Base-by-base conservation (phyloP, 2,797 vertebrate genomes). In the Echeneis naucrates region DNA sequence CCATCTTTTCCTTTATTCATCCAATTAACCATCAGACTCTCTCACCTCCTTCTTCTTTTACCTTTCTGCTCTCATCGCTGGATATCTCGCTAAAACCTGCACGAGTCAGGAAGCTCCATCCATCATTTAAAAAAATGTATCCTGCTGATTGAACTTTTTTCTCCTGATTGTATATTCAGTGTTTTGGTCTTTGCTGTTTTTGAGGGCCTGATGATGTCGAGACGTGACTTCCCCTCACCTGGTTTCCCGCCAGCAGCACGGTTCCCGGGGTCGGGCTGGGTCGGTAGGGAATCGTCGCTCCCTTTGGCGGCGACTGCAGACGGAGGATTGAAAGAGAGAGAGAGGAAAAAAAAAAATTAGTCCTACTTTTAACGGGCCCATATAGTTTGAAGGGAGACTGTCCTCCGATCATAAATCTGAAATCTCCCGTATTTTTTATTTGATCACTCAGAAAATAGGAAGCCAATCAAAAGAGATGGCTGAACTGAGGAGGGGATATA, bases 261-360 rank as follows among this genome's bases (percentile, higher is more conserved):
- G 96, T 91, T 58, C 96, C 96, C 33, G 96, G 94, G 56, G 93
- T 92, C 24, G 96, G 95, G 73, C 94, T 95, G n/a, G 97, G 97
- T 64, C 97, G 93, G 87, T 98, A 98, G 0, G 97, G 97, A 80
- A 98, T 97, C 4, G 97, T 98, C 37, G 97, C 97, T 78, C 97
- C 97, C 89, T 98, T 98, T 0, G 97, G 97, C 65, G 97, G 97
- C n/a, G 96, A 98, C 97, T 98, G 69, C 35, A 63, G 47, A 40
- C 35, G 11, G 16, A 44, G 40, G 16, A 44, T n/a, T 8, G 4
- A 57, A 63, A 45, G 33, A 16, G 12, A 38, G 47, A 40, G 2
- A 48, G 19, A 53, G 19, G 9, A 3, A 48, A 13, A 13, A 48
- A 13, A 13, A 13, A 40, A 45, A 32, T 23, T 19, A 68, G 47